A percentile compares a stretch with the other conserved stretches of the same genome.
These are phyloP conservation scores for Lasius platythorax DNA, from an alignment of 2,888 invertebrate genomes.

Conservation along the genomic window DNA sequence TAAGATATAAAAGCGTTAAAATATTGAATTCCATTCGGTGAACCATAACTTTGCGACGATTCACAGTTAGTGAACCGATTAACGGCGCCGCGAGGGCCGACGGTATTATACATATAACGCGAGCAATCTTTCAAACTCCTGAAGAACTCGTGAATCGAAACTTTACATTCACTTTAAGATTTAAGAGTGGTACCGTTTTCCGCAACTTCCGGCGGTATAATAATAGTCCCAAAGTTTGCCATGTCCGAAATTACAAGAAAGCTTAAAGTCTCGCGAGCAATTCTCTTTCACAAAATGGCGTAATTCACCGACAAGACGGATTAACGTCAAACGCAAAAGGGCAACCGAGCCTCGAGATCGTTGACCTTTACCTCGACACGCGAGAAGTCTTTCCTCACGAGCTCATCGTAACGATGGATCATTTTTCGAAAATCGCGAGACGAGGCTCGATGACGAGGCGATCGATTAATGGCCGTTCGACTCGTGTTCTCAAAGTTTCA, in stretches of 20 bases:
- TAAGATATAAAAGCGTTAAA: conserved; percentile 7
- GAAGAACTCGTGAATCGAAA: conserved; percentile 35
- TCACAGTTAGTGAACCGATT: conserved; percentile 19
- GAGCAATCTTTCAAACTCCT: conserved; percentile 3
- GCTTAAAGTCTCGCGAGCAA: conserved; percentile 33
- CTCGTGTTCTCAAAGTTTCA: conserved; percentile 18
- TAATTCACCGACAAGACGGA: conserved; percentile 13
- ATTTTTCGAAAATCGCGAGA: conserved; percentile 24
- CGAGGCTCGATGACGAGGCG: neutral
- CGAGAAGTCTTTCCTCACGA: conserved; percentile 12
- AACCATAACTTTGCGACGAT: neutral
- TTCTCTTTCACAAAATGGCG: conserved; percentile 25
- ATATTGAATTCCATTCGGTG: neutral
- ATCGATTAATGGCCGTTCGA: conserved; percentile 27
- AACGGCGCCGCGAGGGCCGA: neutral
- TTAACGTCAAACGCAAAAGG: conserved; percentile 31
- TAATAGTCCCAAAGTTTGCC: conserved; percentile 19
- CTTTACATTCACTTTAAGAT: conserved; percentile 36
- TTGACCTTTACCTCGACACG: conserved; percentile 41
- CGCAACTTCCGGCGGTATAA: conserved; percentile 35
- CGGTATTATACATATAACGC: neutral
- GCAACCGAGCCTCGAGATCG: conserved; percentile 1
- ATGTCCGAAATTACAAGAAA: conserved; percentile 30
- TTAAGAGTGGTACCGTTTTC: neutral
- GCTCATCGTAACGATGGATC: conserved; percentile 14